A percentile compares a stretch with the other conserved stretches of the same genome.
Conservation (phyloP, 2,113 vertebrate genomes). For the Psittacula cyanocephala region DNA sequence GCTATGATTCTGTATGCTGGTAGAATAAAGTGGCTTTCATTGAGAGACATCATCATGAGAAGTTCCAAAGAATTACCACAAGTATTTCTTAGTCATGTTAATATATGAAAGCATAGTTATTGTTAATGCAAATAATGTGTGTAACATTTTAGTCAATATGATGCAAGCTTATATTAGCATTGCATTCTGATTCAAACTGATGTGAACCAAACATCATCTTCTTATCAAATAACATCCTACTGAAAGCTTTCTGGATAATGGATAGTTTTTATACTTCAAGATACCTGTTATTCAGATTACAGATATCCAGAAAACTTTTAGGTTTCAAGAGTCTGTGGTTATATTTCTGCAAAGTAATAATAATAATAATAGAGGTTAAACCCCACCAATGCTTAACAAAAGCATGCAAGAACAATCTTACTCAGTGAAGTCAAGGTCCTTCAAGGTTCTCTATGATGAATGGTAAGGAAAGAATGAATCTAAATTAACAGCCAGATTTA, state of each 20-base stretch:
- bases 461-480: background rate
- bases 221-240: background rate
- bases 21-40: background rate
- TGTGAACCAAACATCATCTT: background rate
- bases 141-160: background rate
- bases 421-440: background rate
- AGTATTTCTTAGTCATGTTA: background rate
- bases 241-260: background rate
- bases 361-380: background rate
- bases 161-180: background rate
- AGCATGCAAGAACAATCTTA: background rate
- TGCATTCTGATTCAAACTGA: background rate
- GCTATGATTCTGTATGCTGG: background rate
- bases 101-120: background rate
- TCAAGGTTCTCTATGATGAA: background rate
- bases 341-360: background rate
- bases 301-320: background rate
- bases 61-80: background rate
- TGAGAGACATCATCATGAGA: background rate
- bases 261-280: background rate
- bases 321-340: background rate
- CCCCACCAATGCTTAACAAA: background rate
- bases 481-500: background rate
- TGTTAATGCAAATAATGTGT: background rate
- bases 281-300: background rate